Evolutionary conservation across 1,140 invertebrate genomes (phyloP).

Genomic region (Caenorhabditis latens): DNA sequence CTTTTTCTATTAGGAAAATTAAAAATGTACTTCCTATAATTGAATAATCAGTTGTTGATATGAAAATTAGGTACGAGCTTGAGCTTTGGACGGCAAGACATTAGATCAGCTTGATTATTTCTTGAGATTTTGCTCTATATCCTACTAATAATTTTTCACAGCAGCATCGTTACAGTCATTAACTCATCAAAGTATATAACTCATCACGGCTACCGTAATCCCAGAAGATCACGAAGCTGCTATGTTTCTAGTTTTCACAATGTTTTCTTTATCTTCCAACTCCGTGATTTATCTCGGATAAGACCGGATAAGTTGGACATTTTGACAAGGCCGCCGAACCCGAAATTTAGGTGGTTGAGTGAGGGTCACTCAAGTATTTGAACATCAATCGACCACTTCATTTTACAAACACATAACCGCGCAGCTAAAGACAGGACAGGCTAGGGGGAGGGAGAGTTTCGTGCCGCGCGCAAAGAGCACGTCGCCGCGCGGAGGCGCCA

Average conservation of each 20-base stretch:
- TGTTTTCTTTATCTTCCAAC: not conserved
- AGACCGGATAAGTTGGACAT: conserved; percentile 46
- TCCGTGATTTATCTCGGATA: conserved; percentile 4
- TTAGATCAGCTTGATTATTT: no score
- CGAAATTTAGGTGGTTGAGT: not conserved
- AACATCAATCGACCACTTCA: conserved; percentile 53
- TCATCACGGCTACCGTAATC: no score
- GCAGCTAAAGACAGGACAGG: not conserved
- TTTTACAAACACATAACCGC: conserved; percentile 54
- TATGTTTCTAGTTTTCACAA: not conserved
- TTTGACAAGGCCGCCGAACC: conserved; percentile 20
- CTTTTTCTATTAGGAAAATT: no score
- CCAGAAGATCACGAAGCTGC: no score
- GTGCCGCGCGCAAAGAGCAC: conserved; percentile 53
- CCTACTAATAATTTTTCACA: no score
- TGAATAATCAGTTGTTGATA: no score
- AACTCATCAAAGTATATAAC: no score
- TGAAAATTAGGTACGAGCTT: no score
- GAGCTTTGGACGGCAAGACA: no score
- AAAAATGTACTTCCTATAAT: no score
- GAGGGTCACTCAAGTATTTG: conserved; percentile 40
- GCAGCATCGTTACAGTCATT: no score
- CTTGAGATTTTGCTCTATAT: no score
- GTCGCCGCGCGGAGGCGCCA: conserved; percentile 53
- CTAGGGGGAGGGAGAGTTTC: conserved; percentile 21